Evolutionary conservation across 2,113 vertebrate species (phyloP), one percentile per base, ranked within the genome.

Genomic region (Patagioenas fasciata): DNA sequence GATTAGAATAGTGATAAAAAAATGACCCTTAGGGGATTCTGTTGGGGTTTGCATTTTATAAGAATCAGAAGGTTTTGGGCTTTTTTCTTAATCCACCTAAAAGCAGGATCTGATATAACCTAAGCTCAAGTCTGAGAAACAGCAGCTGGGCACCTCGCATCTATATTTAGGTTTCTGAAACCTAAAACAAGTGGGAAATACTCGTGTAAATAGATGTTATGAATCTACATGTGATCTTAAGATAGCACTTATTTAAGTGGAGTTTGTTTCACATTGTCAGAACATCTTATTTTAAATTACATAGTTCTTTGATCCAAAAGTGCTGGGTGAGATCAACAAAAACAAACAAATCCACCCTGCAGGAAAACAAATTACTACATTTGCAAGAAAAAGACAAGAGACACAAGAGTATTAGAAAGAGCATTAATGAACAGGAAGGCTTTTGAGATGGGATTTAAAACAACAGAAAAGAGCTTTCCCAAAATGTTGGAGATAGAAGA

Each of bases 281-380:
- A 72, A 53, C 61, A 54, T 92, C 70, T 91, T 69, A 79, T 78
- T 95, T 91, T 96, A 90, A 90, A 95, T 92, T 75, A 91, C n/a
- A 79, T 61, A 69, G 57, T 94, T 91, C 40, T 93, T 92, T 87
- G 70, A 92, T 96, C 36, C 62, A 80, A 93, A 93, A 96, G 72
- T 82, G 80, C 44, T 81, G 93, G 48, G 69, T 93, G n/a, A 95
- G 77, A 96, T 28, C 91, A 97, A 85, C 57, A 80, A 61, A 90
- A 94, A 67, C 69, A 96, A 96, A 96, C 73, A 96, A 90, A 91
- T 92, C 72, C n/a, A 79, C 83, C 77, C 92, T 86, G 53, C 64
- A 89, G 85, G 77, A 92, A 91, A 93, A 93, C 77, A 89, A 86
- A 92, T 77, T 61, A 84, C 79, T 90, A 44, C 61, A n/a, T 90